phyloP scores from a whole-genome alignment of 2,797 vertebrate species.

The Lerista edwardsae region DNA sequence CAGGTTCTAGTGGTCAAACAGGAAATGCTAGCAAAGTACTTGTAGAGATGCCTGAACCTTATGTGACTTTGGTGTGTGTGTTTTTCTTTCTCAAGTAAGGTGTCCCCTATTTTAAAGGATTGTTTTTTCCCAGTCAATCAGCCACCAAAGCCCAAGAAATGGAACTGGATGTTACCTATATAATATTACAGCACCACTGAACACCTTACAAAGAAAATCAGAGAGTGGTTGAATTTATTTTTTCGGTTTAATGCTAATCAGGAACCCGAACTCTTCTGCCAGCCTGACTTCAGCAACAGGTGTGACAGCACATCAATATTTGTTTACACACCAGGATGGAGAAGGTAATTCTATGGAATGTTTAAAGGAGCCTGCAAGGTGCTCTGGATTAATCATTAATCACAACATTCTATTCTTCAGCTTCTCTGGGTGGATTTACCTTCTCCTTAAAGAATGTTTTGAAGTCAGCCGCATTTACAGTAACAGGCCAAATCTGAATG shows the following conservation, averaged over 20 bases:
- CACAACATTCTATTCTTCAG: neutral
- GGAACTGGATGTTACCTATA: neutral
- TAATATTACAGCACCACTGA: neutral
- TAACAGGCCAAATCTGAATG: neutral
- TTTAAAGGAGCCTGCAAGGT: conserved; percentile 24
- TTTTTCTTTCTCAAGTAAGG: neutral
- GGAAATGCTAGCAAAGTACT: neutral
- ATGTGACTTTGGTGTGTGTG: too few species aligned
- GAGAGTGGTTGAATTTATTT: neutral
- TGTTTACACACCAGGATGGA: conserved; percentile 30
- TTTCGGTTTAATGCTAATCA: neutral
- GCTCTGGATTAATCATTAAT: conserved; percentile 49
- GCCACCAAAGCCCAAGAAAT: neutral
- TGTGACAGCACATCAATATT: conserved; percentile 24
- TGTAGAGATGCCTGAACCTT: too few species aligned
- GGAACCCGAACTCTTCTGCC: neutral
- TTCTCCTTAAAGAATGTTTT: conserved; percentile 27
- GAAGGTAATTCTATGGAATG: conserved; percentile 10
- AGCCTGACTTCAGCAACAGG: conserved; percentile 10
- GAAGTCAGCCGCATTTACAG: neutral
- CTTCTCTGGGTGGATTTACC: conserved; percentile 34
- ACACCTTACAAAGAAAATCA: neutral
- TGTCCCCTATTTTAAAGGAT: neutral
- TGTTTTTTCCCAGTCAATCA: neutral
- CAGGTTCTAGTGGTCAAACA: neutral